Evolutionary conservation across 2,888 invertebrate genomes (phyloP).

Genomic region (Volucella inflata): DNA sequence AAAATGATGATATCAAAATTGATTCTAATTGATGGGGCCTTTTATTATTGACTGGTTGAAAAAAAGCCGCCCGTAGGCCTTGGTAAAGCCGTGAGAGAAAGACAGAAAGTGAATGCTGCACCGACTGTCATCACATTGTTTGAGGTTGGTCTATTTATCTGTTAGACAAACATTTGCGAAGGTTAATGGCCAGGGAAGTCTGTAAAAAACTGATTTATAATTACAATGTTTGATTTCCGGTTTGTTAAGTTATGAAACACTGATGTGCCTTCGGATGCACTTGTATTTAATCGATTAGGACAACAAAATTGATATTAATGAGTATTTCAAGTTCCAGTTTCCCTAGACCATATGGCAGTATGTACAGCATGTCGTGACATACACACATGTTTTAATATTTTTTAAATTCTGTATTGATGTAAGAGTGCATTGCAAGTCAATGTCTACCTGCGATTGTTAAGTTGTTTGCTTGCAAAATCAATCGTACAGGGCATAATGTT

Average conservation of each 20-base stretch:
- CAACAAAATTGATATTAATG: conserved; percentile 33
- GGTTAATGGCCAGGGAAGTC: conserved; percentile 13
- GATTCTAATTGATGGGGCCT: conserved; percentile 75
- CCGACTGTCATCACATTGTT: conserved; percentile 70
- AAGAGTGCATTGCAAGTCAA: too few species aligned
- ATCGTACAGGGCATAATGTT: too few species aligned
- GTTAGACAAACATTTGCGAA: conserved; percentile 49
- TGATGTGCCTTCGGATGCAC: not conserved
- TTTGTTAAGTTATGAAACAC: conserved; percentile 25
- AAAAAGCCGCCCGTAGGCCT: conserved; percentile 28
- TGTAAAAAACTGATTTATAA: conserved; percentile 26
- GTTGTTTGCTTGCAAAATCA: too few species aligned
- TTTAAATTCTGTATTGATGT: too few species aligned
- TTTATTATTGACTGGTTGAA: conserved; percentile 62
- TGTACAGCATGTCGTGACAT: not conserved
- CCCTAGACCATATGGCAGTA: not conserved
- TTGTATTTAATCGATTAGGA: conserved; percentile 52
- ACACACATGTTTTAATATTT: too few species aligned
- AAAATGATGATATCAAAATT: conserved; percentile 74
- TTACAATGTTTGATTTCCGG: conserved; percentile 53
- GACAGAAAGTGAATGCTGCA: conserved; percentile 33
- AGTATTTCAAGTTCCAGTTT: not conserved
- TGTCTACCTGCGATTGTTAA: too few species aligned
- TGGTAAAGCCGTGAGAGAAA: conserved; percentile 26
- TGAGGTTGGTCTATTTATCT: conserved; percentile 40